Conservation (phyloP, 2,888 invertebrate genomes). For the Ophonus ardosiacus region DNA sequence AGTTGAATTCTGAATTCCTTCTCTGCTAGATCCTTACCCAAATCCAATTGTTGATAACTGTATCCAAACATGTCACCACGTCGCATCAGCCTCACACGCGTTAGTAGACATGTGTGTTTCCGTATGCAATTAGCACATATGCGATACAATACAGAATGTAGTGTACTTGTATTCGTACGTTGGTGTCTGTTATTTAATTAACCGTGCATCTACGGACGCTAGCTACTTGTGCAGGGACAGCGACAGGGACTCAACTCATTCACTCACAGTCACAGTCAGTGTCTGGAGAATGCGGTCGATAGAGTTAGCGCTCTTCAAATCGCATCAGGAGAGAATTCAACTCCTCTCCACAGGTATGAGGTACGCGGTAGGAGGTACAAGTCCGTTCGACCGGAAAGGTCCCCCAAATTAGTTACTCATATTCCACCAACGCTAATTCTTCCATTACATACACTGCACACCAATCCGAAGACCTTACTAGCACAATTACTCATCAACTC, state of each 20-base stretch:
- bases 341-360: background rate
- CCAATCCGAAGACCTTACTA: too few species aligned
- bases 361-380: too few species aligned
- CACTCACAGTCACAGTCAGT: conserved; percentile 44
- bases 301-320: conserved; percentile 58
- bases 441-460: too few species aligned
- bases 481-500: too few species aligned
- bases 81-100: background rate
- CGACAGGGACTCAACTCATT: conserved; percentile 12
- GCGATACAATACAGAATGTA: background rate
- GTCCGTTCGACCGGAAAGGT: too few species aligned
- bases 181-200: conserved; percentile 38
- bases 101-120: conserved; percentile 11
- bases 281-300: conserved; percentile 59
- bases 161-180: background rate
- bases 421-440: too few species aligned
- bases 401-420: too few species aligned
- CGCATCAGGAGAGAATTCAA: background rate
- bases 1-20: background rate
- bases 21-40: background rate
- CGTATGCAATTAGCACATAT: conserved; percentile 49
- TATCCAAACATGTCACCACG: background rate
- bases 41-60: background rate
- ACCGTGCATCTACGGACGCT: background rate
- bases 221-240: conserved; percentile 4